Evolutionary conservation across 1,140 invertebrate genomes (phyloP).

Genomic region (Dinothrombium tinctorium): DNA sequence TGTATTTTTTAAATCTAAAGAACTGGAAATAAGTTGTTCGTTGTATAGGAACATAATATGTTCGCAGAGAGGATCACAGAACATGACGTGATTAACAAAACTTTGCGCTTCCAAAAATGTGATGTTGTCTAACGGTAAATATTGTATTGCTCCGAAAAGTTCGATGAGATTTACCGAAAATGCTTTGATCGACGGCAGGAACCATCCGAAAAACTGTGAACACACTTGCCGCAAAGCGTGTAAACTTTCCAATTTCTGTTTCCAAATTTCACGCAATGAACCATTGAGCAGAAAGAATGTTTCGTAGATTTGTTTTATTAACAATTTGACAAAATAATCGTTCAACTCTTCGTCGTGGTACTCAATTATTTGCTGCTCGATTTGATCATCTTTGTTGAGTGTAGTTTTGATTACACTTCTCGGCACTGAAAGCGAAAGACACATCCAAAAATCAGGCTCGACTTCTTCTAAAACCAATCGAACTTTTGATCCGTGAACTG

Average conservation of each 20-base stretch:
- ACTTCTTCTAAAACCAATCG: conserved; percentile 7
- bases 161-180: conserved; percentile 8
- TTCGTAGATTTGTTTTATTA: conserved; percentile 7
- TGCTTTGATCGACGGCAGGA: conserved; percentile 4
- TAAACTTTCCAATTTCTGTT: neutral
- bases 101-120: conserved; percentile 9
- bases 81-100: conserved; percentile 7
- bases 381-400: conserved; percentile 1
- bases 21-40: conserved; percentile 8
- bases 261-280: conserved; percentile 3
- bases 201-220: conserved; percentile 3
- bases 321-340: conserved; percentile 7
- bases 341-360: conserved; percentile 8
- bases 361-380: too few relatives aligned
- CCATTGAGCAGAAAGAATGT: conserved; percentile 8
- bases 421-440: conserved; percentile 2
- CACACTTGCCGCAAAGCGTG: conserved; percentile 1
- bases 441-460: conserved; percentile 6
- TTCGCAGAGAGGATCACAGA: conserved; percentile 2
- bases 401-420: conserved; percentile 1
- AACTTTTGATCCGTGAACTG: conserved; percentile 7
- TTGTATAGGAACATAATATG: conserved; percentile 9
- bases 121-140: conserved; percentile 6
- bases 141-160: conserved; percentile 9
- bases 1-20: conserved; percentile 6